These are phyloP conservation scores for Leptobrachium leishanense DNA, from an alignment of 2,113 vertebrate genomes.

Conservation along the genomic window DNA sequence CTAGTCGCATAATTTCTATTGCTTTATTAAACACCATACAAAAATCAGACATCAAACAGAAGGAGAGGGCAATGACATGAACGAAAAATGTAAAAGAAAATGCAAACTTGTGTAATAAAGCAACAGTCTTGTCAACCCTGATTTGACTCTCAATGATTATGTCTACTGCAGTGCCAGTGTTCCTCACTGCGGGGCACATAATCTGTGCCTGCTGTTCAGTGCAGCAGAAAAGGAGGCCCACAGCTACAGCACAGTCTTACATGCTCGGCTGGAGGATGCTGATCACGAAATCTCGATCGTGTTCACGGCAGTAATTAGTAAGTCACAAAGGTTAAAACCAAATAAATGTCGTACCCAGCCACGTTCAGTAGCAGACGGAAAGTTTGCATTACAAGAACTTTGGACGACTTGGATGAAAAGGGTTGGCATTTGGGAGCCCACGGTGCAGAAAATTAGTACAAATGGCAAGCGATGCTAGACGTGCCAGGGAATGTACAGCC, in stretches of 20 bases:
- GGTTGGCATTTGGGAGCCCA: background rate
- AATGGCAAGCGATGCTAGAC: background rate
- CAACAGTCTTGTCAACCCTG: background rate
- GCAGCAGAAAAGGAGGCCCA: conserved; percentile 1
- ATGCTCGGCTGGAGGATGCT: background rate
- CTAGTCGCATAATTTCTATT: no score
- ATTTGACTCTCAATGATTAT: conserved; percentile 10
- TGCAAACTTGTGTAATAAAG: conserved; percentile 1
- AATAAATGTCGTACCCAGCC: background rate
- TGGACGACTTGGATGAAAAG: background rate
- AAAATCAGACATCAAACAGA: background rate
- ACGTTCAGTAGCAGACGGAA: background rate
- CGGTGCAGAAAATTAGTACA: background rate
- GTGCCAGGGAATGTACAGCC: background rate
- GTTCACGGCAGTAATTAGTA: background rate
- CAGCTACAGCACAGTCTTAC: background rate
- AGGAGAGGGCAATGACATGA: background rate
- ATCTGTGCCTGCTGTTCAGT: conserved; percentile 3
- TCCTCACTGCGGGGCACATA: conserved; percentile 10
- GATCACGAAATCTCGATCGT: background rate
- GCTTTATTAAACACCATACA: background rate
- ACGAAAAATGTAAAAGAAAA: background rate
- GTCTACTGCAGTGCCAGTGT: background rate
- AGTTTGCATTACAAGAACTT: background rate
- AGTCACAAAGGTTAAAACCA: background rate